Percentiles rank a stretch among this genome's conserved stretches.
phyloP scores from a whole-genome alignment of 2,797 vertebrate genomes.

The Glyptemys insculpta region DNA sequence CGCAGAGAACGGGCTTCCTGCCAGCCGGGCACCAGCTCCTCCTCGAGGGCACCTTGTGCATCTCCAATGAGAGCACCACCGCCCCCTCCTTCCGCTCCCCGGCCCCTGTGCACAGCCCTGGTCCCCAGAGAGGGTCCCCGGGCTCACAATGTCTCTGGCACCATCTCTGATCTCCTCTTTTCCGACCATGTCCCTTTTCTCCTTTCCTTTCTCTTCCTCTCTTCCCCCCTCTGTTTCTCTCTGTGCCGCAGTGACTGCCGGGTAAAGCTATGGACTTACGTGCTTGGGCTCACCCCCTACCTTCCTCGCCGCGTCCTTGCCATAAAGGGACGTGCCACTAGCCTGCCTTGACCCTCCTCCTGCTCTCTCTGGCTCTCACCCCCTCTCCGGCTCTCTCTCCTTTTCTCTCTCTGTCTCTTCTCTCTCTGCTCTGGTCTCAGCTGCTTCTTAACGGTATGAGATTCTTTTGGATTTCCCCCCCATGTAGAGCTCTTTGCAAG shows the following conservation, averaged over 20 bases:
- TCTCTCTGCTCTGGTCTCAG: conserved; percentile 77
- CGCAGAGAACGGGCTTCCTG: too few species aligned
- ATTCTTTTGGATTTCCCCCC: conserved; percentile 76
- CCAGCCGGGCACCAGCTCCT: conserved; percentile 41
- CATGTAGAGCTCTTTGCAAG: conserved; percentile 53
- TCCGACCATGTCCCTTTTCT: conserved; percentile 74
- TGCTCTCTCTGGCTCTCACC: conserved; percentile 26
- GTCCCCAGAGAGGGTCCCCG: not conserved
- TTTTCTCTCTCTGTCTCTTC: conserved; percentile 51
- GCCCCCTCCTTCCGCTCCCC: not conserved
- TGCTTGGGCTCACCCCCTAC: conserved; percentile 97
- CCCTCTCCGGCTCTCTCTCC: conserved; percentile 57
- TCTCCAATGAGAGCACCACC: not conserved
- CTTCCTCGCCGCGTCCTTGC: too few species aligned
- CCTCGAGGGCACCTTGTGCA: not conserved
- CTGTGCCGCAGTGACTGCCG: too few species aligned
- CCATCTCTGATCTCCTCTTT: conserved; percentile 71
- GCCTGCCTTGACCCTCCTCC: conserved; percentile 91
- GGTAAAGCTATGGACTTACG: too few species aligned
- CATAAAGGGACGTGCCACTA: too few species aligned
- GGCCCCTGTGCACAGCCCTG: not conserved
- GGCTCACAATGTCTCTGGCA: conserved; percentile 45
- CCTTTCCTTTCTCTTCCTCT: conserved; percentile 62
- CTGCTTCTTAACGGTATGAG: conserved; percentile 85
- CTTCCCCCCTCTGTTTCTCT: too few species aligned